These are phyloP conservation scores for Dromaius novaehollandiae DNA, from an alignment of 2,113 vertebrate species.

Conservation along the genomic window DNA sequence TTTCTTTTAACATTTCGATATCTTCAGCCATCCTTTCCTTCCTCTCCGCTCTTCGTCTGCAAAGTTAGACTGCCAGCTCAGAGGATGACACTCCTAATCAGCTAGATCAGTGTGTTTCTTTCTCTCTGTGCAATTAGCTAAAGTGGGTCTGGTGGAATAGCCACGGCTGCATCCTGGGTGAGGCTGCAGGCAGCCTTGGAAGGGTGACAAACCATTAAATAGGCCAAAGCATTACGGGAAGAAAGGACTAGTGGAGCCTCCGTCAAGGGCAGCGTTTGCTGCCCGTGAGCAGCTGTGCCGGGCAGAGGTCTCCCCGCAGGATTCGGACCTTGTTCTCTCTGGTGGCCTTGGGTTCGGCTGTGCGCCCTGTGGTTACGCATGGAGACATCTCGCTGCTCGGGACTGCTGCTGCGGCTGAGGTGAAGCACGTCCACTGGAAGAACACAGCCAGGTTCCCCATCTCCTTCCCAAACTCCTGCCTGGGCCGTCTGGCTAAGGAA, in stretches of 20 bases:
- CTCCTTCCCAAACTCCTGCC: neutral
- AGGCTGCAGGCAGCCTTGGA: neutral
- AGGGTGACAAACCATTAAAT: neutral
- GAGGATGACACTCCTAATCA: rapidly evolving
- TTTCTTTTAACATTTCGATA: rapidly evolving
- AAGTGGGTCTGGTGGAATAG: neutral
- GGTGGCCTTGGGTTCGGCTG: neutral
- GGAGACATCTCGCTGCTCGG: neutral
- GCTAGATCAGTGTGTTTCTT: neutral
- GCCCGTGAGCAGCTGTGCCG: too few relatives aligned
- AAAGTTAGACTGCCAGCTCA: neutral
- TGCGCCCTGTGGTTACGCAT: rapidly evolving
- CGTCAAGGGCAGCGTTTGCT: neutral
- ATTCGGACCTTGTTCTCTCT: neutral
- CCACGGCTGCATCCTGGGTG: rapidly evolving
- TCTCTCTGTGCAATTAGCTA: neutral
- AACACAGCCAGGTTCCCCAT: neutral
- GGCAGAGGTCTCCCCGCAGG: neutral
- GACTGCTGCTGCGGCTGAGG: neutral
- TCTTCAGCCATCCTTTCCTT: neutral
- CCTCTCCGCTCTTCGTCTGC: too few relatives aligned
- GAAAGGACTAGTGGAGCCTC: neutral
- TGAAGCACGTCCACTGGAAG: neutral
- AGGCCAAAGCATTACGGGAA: neutral
- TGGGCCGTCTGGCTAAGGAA: neutral